Base-by-base conservation (phyloP, 2,888 invertebrate species). In the Patella depressa region DNA sequence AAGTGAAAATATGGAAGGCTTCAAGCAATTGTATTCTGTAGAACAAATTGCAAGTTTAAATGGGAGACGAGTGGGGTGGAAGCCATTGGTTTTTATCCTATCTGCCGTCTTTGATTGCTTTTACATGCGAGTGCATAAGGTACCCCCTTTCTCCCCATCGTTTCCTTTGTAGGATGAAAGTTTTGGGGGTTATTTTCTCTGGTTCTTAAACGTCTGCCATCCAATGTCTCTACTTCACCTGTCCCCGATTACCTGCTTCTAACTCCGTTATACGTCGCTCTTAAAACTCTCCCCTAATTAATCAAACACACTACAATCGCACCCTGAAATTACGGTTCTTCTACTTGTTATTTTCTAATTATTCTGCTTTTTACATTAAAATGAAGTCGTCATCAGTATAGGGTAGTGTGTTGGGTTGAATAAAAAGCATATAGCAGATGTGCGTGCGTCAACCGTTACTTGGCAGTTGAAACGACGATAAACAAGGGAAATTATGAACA, bases 221-320 rank as follows among this genome's bases (percentile, higher is more conserved):
- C 65, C 19, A 65, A 65, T 65, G 65, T 65, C 24, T 65, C 24
- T 65, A 65, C 24, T 24, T 65, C 65, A 65, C 65, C 65, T 65
- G 65, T 24, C 65, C 65, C 19, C 65, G 65, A 24, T 24, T 65
- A 24, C 24, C 65, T 65, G 19, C 24, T 24, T 24, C 65, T 24
- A 65, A 65, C 65, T 65, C 24, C 65, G 65, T 24, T 65, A 24
- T 65, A 24, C 65, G 14, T 65, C 24, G 24, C 65, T 24, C 65
- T 65, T 65, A 24, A 24, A 65, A 65, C 24, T 65, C 65, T 65
- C 24, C 65, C 65, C 65, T 65, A 65, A 65, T 65, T 65, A 65
- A 65, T 65, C 65, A 65, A 65, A 65, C 65, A 65, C 65, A 65
- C 65, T 24, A 65, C 65, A 65, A 65, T 65, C 65, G 24, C 19